Base-by-base conservation (phyloP, 2,113 vertebrate species). In the Gallinago paraguaiae region DNA sequence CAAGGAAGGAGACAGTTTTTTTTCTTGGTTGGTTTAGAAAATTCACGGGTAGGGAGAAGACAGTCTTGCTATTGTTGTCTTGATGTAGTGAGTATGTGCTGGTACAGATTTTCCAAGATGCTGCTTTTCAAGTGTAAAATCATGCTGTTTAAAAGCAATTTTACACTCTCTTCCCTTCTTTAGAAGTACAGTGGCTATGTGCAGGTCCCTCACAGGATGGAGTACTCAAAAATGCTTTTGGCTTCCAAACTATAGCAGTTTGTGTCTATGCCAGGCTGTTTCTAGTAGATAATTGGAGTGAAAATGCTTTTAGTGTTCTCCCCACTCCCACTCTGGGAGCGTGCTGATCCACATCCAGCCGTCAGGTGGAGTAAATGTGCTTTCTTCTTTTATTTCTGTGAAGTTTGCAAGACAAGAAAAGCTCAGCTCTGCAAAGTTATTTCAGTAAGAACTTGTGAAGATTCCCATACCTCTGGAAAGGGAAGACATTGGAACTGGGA, bases 221-320 rank as follows among this genome's bases (percentile, higher is more conserved):
- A 82, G 17, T 72, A 53, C 54, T 86, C 45, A 80, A 27, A 85
- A 88, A 45, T 31, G 41, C 43, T 86, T 94, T 90, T 94, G 59
- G 37, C 54, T 93, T 17, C 17, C 30, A 35, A 91, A 39, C 46
- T 63, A 3, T 13, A 74, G 43, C 43, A 59, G 56, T 84, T 86
- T 93, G 91, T 30, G 39, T 91, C 60, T 84, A 20, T 91, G 80
- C 83, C 96, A 95, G 76, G 14, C 56, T 86, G 27, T 79, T 93
- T 75, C 56, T 88, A 48, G 48, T 56, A 84, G 68, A 48, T 56
- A 90, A 71, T 37, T 68, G 35, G 57, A 91, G 39, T 84, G 68
- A 88, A 94, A 82, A 88, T 81, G 46, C 86, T 91, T 94, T 70
- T 35, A 90, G 72, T 81, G 23, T 90, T 93, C 64, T 88, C 4